phyloP scores from a whole-genome alignment of 2,797 vertebrate species.

The Periparus ater region DNA sequence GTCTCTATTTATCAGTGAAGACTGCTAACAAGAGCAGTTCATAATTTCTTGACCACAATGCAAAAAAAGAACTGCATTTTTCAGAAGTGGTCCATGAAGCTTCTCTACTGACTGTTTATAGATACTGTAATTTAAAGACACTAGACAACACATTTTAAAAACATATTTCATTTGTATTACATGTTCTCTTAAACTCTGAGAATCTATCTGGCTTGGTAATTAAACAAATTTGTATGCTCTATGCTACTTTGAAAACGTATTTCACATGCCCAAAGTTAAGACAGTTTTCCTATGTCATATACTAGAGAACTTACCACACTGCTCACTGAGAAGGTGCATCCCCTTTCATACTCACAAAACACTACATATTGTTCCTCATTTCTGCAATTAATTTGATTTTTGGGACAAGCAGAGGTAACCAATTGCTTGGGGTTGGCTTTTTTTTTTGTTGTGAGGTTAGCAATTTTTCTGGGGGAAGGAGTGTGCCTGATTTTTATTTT shows the following conservation, averaged over 20 bases:
- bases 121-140: constrained; percentile 28
- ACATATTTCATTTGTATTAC: constrained; percentile 68
- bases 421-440: background rate
- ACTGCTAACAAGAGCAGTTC: background rate
- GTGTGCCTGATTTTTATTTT: background rate
- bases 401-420: constrained; percentile 20
- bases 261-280: constrained; percentile 38
- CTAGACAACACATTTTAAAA: constrained; percentile 62
- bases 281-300: constrained; percentile 15
- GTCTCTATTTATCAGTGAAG: background rate
- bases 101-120: background rate
- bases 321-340: constrained; percentile 39
- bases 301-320: constrained; percentile 31
- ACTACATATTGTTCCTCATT: constrained; percentile 27
- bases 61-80: background rate
- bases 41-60: background rate
- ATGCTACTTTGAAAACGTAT: constrained; percentile 37
- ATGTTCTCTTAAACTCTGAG: constrained; percentile 52
- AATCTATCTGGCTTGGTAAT: constrained; percentile 53
- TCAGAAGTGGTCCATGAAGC: background rate
- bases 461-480: background rate
- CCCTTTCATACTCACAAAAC: constrained; percentile 49
- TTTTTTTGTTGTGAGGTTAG: background rate
- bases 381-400: constrained; percentile 5
- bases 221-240: constrained; percentile 4